phyloP scores from a whole-genome alignment of 2,113 vertebrate species.

The Dunckerocampus dactyliophorus region DNA sequence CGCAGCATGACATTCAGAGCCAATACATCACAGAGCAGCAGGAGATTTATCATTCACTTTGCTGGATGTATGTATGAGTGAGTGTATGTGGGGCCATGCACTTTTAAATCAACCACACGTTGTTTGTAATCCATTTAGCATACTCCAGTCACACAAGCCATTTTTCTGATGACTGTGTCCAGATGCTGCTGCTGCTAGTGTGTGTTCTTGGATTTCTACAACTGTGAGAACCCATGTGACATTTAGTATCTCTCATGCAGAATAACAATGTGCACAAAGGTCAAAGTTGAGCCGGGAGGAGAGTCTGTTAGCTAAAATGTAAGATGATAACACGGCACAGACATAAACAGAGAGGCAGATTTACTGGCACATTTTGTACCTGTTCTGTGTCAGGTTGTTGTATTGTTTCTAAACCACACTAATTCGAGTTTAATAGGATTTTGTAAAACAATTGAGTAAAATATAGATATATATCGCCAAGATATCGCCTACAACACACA shows the following conservation, averaged over 20 bases:
- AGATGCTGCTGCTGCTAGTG: background rate
- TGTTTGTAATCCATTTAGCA: slow-evolving; percentile 23
- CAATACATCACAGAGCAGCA: slow-evolving; percentile 47
- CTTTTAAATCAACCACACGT: slow-evolving; percentile 12
- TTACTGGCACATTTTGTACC: background rate
- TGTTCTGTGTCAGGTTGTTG: background rate
- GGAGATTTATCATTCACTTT: slow-evolving; percentile 56
- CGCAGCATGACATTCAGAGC: slow-evolving; percentile 39
- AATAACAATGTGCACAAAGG: background rate
- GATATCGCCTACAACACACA: too few species aligned
- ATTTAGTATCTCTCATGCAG: background rate
- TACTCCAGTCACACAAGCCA: background rate
- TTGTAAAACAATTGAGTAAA: too few species aligned
- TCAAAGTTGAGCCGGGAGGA: slow-evolving; percentile 1
- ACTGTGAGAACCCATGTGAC: slow-evolving; percentile 1
- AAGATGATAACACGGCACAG: too few species aligned
- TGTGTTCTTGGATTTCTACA: background rate
- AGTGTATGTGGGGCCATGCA: background rate
- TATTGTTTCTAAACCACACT: background rate
- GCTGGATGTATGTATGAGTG: slow-evolving; percentile 10
- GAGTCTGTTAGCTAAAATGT: background rate
- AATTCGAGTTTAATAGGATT: too few species aligned
- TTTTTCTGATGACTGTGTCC: background rate
- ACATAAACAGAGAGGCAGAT: background rate
- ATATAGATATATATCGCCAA: too few species aligned